Evolutionary conservation across 2,888 invertebrate species (phyloP).

Genomic region (Chymomyza fuscimana): DNA sequence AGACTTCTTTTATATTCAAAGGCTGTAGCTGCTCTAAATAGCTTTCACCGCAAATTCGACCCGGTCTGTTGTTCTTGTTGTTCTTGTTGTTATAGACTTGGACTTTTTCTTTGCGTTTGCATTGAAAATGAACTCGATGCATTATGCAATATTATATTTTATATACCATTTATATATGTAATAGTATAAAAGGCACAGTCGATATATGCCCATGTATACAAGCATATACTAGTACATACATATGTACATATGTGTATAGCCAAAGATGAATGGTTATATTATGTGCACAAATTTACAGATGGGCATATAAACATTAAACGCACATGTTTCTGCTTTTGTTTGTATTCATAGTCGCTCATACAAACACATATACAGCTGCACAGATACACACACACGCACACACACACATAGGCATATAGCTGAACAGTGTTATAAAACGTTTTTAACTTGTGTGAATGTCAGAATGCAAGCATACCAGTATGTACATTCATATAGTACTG

Average conservation of each 20-base stretch:
- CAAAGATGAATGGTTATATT: background rate
- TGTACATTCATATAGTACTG: background rate
- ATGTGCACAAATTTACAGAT: background rate
- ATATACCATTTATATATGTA: too few relatives aligned
- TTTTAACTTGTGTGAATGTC: background rate
- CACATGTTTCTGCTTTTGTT: background rate
- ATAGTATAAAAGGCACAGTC: background rate
- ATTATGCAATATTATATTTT: background rate
- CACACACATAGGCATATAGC: background rate
- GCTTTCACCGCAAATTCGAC: too few relatives aligned
- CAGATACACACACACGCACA: background rate
- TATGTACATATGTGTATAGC: background rate
- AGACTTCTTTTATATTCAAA: too few relatives aligned
- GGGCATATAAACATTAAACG: background rate
- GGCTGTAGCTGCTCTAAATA: too few relatives aligned
- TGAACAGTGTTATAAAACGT: background rate
- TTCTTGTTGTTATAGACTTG: background rate
- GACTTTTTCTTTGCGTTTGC: background rate
- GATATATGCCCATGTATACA: background rate
- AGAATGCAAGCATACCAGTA: background rate
- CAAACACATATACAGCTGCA: background rate
- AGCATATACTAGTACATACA: background rate
- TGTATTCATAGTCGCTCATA: background rate
- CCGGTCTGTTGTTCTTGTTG: background rate
- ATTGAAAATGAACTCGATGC: background rate